A percentile compares a stretch with the other conserved stretches of the same genome.
These are phyloP conservation scores for Ctenopoma kingsleyae DNA, from an alignment of 2,797 vertebrate species.

Conservation along the genomic window DNA sequence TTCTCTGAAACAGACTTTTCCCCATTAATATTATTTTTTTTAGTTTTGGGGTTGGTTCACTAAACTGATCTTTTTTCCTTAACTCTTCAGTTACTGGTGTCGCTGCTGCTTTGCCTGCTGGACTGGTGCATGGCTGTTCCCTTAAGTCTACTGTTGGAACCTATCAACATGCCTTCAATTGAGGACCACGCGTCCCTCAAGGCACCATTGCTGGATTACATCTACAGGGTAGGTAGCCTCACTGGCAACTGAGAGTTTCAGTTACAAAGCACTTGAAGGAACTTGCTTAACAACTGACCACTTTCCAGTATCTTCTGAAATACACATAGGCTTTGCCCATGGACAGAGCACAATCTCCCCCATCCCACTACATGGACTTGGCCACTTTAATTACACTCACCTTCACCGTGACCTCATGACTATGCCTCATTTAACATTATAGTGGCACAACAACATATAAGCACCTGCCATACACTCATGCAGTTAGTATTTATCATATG, in stretches of 20 bases:
- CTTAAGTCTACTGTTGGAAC: constrained; percentile 90
- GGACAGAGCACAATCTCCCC: constrained; percentile 45
- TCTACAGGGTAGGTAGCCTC: constrained; percentile 92
- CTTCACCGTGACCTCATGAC: constrained; percentile 65
- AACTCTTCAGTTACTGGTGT: constrained; percentile 91
- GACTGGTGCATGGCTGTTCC: constrained; percentile 98
- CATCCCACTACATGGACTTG: constrained; percentile 33
- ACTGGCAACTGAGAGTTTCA: constrained; percentile 10
- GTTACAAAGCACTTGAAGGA: constrained; percentile 1
- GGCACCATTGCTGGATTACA: constrained; percentile 93
- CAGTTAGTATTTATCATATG: constrained; percentile 27
- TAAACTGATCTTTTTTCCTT: constrained; percentile 1
- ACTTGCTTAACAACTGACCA: not conserved
- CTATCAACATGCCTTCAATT: constrained; percentile 86
- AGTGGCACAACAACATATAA: constrained; percentile 20
- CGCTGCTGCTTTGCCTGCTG: constrained; percentile 94
- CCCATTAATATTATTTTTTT: not conserved
- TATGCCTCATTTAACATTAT: constrained; percentile 68
- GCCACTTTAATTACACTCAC: constrained; percentile 72
- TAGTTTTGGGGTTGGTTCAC: constrained; percentile 14
- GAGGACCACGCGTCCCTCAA: constrained; percentile 87
- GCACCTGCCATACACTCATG: not conserved
- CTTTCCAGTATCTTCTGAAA: constrained; percentile 21
- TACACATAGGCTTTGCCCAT: not conserved
- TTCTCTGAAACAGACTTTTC: not conserved